Conservation (phyloP, 2,888 invertebrate genomes). For the Griposia aprilina region DNA sequence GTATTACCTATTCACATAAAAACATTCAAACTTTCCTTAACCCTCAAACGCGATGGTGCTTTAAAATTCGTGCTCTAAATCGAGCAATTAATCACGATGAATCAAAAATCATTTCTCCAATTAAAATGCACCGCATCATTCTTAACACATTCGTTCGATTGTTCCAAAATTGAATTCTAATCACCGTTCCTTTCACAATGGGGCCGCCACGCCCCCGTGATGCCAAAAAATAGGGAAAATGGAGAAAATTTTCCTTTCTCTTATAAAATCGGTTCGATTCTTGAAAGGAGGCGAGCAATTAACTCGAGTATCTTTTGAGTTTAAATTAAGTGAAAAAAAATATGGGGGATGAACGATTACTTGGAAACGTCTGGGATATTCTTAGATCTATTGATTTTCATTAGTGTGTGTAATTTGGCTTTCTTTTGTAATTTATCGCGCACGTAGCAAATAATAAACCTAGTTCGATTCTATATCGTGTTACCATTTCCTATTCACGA, state of each 20-base stretch:
- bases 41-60: slow-evolving; percentile 35
- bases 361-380: slow-evolving; percentile 71
- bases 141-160: slow-evolving; percentile 86
- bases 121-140: slow-evolving; percentile 89
- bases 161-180: slow-evolving; percentile 91
- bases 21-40: slow-evolving; percentile 30
- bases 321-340: slow-evolving; percentile 90
- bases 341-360: slow-evolving; percentile 65
- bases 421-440: not conserved
- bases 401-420: slow-evolving; percentile 33
- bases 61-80: slow-evolving; percentile 37
- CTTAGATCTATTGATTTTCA: slow-evolving; percentile 48
- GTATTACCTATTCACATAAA: not conserved
- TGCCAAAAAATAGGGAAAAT: slow-evolving; percentile 89
- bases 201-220: slow-evolving; percentile 75
- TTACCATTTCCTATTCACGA: not conserved
- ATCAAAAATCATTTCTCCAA: slow-evolving; percentile 85
- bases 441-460: not conserved
- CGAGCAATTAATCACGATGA: slow-evolving; percentile 56
- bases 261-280: slow-evolving; percentile 85
- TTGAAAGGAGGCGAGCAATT: slow-evolving; percentile 87
- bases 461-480: not conserved
- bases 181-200: slow-evolving; percentile 88
- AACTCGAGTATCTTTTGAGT: slow-evolving; percentile 90
- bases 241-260: slow-evolving; percentile 84